A percentile compares a stretch with the other conserved stretches of the same genome.
Conservation (phyloP, 53 echinoderm and acorn worm genomes). For the Actinopyga echinites region DNA sequence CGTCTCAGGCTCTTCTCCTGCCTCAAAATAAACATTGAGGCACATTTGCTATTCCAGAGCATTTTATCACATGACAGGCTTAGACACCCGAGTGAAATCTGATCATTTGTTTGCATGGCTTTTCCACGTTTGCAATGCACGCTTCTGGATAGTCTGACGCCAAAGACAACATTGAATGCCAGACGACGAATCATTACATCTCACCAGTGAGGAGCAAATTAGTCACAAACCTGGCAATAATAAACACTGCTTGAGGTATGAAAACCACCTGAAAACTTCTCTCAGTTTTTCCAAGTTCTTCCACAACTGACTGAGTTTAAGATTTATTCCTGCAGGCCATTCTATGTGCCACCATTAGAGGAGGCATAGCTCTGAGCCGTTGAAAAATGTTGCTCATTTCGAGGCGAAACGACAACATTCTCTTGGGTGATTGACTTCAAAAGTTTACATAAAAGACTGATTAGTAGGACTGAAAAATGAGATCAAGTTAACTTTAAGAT, state of each 20-base stretch:
- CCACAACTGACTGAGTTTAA: neutral
- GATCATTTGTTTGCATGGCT: neutral
- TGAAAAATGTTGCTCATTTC: neutral
- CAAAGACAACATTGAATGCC: no score
- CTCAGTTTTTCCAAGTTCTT: neutral
- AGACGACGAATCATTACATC: neutral
- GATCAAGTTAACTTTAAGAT: neutral
- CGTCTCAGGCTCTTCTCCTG: no score
- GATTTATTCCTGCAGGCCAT: neutral
- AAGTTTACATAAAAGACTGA: neutral
- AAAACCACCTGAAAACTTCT: conserved; percentile 19
- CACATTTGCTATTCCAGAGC: neutral
- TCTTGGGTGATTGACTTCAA: conserved; percentile 21
- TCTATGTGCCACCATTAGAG: conserved; percentile 13
- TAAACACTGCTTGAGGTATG: conserved; percentile 5
- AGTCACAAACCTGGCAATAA: neutral
- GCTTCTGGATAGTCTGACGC: no score
- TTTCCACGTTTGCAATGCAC: neutral
- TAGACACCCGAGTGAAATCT: neutral
- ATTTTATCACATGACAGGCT: neutral
- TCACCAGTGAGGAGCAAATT: conserved; percentile 5
- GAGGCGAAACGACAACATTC: neutral
- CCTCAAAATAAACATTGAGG: neutral
- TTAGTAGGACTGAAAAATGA: neutral
- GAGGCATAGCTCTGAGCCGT: neutral